phyloP scores from a whole-genome alignment of 2,797 vertebrate genomes.

The Silurus lanzhouensis region DNA sequence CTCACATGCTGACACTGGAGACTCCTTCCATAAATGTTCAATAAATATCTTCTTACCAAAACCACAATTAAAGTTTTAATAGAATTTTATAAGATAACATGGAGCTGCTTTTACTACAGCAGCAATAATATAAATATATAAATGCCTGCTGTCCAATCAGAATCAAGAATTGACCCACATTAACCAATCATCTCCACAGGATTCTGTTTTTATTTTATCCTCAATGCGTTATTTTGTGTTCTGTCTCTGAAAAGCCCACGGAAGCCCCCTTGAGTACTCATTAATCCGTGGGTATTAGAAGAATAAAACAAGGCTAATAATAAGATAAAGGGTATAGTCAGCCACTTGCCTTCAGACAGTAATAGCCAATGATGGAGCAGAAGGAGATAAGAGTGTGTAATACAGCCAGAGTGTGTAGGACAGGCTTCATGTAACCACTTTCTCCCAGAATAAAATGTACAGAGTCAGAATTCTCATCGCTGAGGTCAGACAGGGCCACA shows the following conservation, averaged over 20 bases:
- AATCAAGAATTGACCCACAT: background rate
- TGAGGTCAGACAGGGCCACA: slow-evolving; percentile 17
- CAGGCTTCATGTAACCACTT: slow-evolving; percentile 81
- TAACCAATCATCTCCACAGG: background rate
- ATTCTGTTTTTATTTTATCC: background rate
- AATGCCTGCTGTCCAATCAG: background rate
- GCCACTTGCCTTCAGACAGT: slow-evolving; percentile 85
- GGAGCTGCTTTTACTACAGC: too few relatives aligned
- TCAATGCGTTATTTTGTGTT: background rate
- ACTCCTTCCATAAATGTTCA: too few relatives aligned
- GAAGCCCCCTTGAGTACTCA: background rate
- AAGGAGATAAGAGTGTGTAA: slow-evolving; percentile 91
- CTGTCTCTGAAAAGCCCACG: background rate
- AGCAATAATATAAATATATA: background rate
- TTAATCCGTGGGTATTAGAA: background rate
- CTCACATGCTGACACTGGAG: too few relatives aligned
- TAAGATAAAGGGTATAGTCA: background rate
- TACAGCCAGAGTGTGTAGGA: slow-evolving; percentile 80
- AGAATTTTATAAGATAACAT: too few relatives aligned
- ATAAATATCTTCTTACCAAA: too few relatives aligned
- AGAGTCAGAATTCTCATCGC: slow-evolving; percentile 47
- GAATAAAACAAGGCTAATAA: background rate
- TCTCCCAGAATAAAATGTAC: slow-evolving; percentile 85
- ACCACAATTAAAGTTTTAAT: too few relatives aligned
- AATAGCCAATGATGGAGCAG: slow-evolving; percentile 95